Conservation (phyloP, 64 coral and sea anemone genomes). For the Catalaphyllia jardinei region DNA sequence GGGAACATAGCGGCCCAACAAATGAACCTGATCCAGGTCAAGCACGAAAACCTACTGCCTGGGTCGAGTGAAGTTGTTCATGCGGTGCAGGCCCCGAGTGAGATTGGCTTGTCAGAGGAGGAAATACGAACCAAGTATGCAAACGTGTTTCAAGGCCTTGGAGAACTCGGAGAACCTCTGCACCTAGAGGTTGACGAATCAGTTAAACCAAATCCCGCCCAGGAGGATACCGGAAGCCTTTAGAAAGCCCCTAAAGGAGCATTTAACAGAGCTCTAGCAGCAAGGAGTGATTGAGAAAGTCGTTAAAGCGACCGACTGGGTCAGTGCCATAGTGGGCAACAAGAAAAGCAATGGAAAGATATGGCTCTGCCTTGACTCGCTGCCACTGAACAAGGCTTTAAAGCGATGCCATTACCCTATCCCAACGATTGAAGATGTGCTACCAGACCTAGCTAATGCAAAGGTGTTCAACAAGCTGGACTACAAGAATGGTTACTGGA, state of each 20-base stretch:
- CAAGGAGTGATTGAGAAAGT: constrained; percentile 40
- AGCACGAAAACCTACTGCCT: too few species aligned
- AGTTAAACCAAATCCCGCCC: constrained; percentile 16
- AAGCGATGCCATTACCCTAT: constrained; percentile 6
- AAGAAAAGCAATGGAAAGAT: constrained; percentile 20
- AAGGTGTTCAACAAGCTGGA: neutral
- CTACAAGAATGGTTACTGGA: neutral
- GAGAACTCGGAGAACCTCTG: too few species aligned
- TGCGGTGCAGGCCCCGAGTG: too few species aligned
- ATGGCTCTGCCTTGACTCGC: constrained; percentile 30
- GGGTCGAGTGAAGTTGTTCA: too few species aligned
- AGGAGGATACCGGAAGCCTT: constrained; percentile 26
- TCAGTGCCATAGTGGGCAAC: constrained; percentile 7
- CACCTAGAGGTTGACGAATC: constrained; percentile 47
- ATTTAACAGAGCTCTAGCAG: constrained; percentile 22
- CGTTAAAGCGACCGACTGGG: neutral
- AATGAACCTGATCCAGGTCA: too few species aligned
- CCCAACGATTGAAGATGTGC: neutral
- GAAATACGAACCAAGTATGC: too few species aligned
- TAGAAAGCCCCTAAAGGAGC: neutral
- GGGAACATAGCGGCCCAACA: too few species aligned
- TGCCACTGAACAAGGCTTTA: neutral
- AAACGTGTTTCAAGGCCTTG: neutral
- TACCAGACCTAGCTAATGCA: neutral
- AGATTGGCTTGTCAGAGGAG: too few species aligned